Evolutionary conservation across 1,140 invertebrate genomes (phyloP).

Genomic region (Olivierus martensii): DNA sequence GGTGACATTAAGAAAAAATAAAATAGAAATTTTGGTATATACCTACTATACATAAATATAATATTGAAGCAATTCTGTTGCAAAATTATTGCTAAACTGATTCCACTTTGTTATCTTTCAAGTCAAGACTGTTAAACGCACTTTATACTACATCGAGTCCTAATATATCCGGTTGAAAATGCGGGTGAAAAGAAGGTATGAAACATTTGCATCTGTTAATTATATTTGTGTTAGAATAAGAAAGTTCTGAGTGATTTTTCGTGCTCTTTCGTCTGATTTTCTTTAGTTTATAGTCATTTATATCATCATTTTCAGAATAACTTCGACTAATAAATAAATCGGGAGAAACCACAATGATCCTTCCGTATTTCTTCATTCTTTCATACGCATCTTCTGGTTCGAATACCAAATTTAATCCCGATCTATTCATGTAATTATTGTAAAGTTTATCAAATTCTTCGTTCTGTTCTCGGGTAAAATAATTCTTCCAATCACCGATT

Average conservation of each 20-base stretch:
- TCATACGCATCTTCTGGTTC: slow-evolving; percentile 9
- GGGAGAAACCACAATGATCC: slow-evolving; percentile 10
- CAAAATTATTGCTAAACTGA: too few relatives aligned
- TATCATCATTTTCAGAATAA: too few relatives aligned
- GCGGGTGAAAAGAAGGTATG: background rate
- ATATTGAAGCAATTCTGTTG: too few relatives aligned
- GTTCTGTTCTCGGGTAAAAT: slow-evolving; percentile 48
- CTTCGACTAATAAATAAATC: too few relatives aligned
- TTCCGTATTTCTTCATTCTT: background rate
- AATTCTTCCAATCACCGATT: slow-evolving; percentile 69
- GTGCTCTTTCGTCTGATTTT: background rate
- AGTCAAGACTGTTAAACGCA: too few relatives aligned
- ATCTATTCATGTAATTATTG: background rate
- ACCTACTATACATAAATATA: too few relatives aligned
- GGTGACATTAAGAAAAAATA: too few relatives aligned
- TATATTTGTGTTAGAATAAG: background rate
- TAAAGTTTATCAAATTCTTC: slow-evolving; percentile 46
- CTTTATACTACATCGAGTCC: background rate
- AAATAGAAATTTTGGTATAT: too few relatives aligned
- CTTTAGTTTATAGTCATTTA: background rate
- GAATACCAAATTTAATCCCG: slow-evolving; percentile 5
- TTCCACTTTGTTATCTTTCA: too few relatives aligned
- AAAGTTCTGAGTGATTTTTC: background rate
- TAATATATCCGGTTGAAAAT: background rate
- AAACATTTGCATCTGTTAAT: background rate